Evolutionary conservation across 2,888 invertebrate genomes (phyloP), one percentile per base, ranked within the genome.

Genomic region (Asteroscopus sphinx): DNA sequence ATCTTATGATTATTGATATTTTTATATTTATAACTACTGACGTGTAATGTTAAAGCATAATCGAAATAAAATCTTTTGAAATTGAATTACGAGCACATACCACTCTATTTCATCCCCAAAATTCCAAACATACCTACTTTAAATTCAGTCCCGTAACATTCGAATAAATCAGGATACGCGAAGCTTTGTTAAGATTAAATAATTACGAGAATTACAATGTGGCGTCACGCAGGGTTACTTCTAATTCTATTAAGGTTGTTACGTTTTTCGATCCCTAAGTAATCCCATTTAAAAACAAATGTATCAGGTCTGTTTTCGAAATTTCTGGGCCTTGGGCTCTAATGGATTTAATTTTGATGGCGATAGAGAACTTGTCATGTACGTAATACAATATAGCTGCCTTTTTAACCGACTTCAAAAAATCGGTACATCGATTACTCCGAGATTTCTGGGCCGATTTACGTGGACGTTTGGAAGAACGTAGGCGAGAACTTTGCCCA

Each of bases 181-280:
- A 45, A 44, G 56, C 42, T 61, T 63, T 44, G 47, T 47, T 54
- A 66, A 66, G 73, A 74, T 74, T 74, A 76, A 74, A 63, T 69
- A 73, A 76, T 74, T 73, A 76, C 21, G 12, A 6, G 45, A 63
- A 73, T 66, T 64, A 74, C 63, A 56, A 44, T 62, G 53, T 60
- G 63, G 62, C 44, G 47, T 62, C 66, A 62, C 44, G 25, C 7
- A 12, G 60, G 73, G 59, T 76, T 66, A 63, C 39, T 40, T 4
- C 6, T 73, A 63, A 74, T 74, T 74, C 67, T 67, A 74, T 74
- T 73, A 64, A 40, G 42, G 51, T 41, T 41, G 49, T 15, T 40
- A 51, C 48, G 40, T 48, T 62, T 60, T 68, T 62, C 51, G 58
- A 45, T 41, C 41, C 66, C 47, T 8, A 25, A 35, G 26, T 69